Evolutionary conservation across 2,888 invertebrate genomes (phyloP), one percentile per base, ranked within the genome.

Genomic region (Harmothoe impar): DNA sequence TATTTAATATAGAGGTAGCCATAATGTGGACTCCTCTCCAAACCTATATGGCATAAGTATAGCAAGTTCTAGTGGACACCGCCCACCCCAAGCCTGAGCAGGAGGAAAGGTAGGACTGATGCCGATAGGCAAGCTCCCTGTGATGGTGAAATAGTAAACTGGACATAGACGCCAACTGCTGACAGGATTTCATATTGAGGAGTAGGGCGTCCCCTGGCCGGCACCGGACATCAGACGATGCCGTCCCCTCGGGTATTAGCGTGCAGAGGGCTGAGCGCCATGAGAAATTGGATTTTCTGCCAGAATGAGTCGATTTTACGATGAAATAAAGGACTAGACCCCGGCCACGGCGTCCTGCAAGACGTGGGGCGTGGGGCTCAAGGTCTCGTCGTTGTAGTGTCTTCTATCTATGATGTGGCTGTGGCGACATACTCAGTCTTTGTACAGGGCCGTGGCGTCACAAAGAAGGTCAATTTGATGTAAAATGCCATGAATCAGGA

Each of bases 381-480:
- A 15, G 3, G 62, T 15, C 62, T 20, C 23, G 62, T 62, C 62
- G 23, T 20, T 62, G 62, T 52, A n/a, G 54, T 62, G 62, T 62
- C 62, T 62, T 20, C 62, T n/a, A n/a, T n/a, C 62, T 20, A n/a
- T n/a, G 62, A n/a, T n/a, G 20, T n/a, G 12, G 23, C 23, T 20
- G 62, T n/a, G 62, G 62, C 20, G 62, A 62, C 62, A n/a, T 20
- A 62, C 20, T 20, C 62, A 62, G 81, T 17, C 81, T 43, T 43
- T 43, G 81, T 43, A 35, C 33, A 20, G 7, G 1, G 81, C 81
- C 20, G 35, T 43, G 15, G 23, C 81, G 43, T 81, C 25, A 81
- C 81, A 81, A 33, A 43, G 81, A 33, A 81, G 81, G 81, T 81
- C 81, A 81, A 81, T 81, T 43, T 81, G 81, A 81, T 81, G 81